Base-by-base conservation (phyloP, 2,888 invertebrate genomes). In the Saturnia japonica region DNA sequence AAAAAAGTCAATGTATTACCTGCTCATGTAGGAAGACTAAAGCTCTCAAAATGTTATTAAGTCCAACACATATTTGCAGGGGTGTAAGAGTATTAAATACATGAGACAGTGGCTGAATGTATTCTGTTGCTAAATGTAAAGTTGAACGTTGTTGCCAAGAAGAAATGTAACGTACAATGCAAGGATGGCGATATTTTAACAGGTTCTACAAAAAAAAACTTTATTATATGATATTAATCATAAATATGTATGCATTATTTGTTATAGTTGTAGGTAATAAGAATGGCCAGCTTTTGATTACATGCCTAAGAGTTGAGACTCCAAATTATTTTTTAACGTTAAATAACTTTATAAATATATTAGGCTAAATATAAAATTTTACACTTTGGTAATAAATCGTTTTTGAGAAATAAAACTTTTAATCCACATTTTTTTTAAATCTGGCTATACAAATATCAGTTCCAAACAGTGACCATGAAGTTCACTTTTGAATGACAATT, bases 181-280 rank as follows among this genome's bases (percentile, higher is more conserved):
- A 96, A 0, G 98, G 98, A 91, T 98, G 98, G 0, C 98, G 96
- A 88, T 97, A 96, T 71, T 97, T 95, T 94, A 97, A 96, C 73
- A 98, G 94, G 91, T 97, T 97, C 98, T 98, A 88, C 71, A 95
- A 95, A 72, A 67, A 75, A 94, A 89, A 73, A 71, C 69, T 34
- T 60, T 25, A 12, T 14, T 14, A 14, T 60, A 22, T 8, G 1
- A 28, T 28, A 60, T 3, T 60, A 28, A 22, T 54, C 7, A 54
- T 34, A 54, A 54, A 22, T 28, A 51, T 57, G 3, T 54, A 57
- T 45, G 45, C 1, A 67, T 22, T 67, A 45, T 43, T 69, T 19
- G 16, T 62, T 4, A n/a, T 11, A 54, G 22, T 22, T 67, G 16
- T 19, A 70, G 8, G 47, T 28, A 72, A n/a, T n/a, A n/a, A n/a